These are phyloP conservation scores for Sclerodermus sp. DNA, from an alignment of 2,888 invertebrate genomes.

Conservation along the genomic window DNA sequence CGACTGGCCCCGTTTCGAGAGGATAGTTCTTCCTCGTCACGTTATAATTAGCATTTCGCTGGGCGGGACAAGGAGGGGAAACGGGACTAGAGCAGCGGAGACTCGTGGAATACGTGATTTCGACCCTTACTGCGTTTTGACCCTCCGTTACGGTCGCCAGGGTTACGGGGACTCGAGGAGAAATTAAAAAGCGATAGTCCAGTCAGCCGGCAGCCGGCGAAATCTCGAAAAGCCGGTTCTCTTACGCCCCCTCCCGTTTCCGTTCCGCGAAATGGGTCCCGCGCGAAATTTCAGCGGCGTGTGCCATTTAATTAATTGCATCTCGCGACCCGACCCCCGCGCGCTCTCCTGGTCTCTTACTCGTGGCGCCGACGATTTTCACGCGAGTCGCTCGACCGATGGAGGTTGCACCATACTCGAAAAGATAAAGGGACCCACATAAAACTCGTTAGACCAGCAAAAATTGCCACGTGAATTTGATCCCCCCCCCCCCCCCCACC, in stretches of 20 bases:
- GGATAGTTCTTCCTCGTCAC: no score
- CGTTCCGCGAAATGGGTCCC: conserved; percentile 4
- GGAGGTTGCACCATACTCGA: no score
- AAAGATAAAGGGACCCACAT: no score
- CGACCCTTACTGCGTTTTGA: conserved; percentile 20
- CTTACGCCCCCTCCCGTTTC: no score
- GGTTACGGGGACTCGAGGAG: neutral
- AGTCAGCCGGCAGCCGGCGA: neutral
- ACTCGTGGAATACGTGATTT: conserved; percentile 12
- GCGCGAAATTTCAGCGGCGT: conserved; percentile 6
- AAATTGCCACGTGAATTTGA: no score
- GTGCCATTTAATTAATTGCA: conserved; percentile 10
- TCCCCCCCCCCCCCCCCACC: no score
- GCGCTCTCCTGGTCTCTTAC: neutral
- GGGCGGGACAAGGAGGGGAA: neutral
- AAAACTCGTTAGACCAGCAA: no score
- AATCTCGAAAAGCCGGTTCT: conserved; percentile 1
- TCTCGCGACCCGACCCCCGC: no score
- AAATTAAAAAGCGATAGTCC: conserved; percentile 12
- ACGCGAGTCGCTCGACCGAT: no score
- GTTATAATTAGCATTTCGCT: no score
- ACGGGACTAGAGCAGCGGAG: conserved; percentile 15
- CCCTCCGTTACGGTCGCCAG: conserved; percentile 2
- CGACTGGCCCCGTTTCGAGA: no score
- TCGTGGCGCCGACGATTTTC: no score